Evolutionary conservation across 2,888 invertebrate genomes (phyloP), one percentile per base, ranked within the genome.

Genomic region (Ferrisia virgata): DNA sequence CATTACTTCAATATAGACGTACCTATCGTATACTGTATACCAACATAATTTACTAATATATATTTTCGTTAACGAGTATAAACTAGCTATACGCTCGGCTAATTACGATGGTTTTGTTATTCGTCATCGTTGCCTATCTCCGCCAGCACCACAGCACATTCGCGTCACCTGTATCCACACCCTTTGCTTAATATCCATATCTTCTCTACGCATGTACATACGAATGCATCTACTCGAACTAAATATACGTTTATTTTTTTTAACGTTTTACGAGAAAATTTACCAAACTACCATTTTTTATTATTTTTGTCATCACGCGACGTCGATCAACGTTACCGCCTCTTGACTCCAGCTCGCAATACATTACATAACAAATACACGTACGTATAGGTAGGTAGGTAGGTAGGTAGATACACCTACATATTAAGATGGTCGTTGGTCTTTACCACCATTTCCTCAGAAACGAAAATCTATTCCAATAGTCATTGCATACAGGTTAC

Each of bases 81-180:
- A 79, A 79, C 79, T 79, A 43, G 47, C 43, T 58, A n/a, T n/a
- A 81, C 81, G 81, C 81, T 53, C 58, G 1, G 58, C 81, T 81
- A 81, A 81, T 81, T 81, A 81, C 81, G 58, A 81, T 36, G 53
- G 53, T 81, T 81, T 81, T 81, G 58, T 81, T 81, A 81, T 81
- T 81, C 81, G 81, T 81, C 81, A 81, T 81, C 81, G 81, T 81
- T 31, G 81, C 81, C 47, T 58, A 58, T 81, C 81, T 81, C 81
- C 81, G 47, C 36, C 36, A 36, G n/a, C 36, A 8, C 36, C 36
- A 8, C 4, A 8, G 5, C 4, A 8, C 47, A 9, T 47, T 9
- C 18, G 43, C 79, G 81, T 39, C 64, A 81, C 81, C 64, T 58
- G 81, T 81, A 33, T 39, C 15, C 72, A 64, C 72, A 72, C 72